Conservation (phyloP, 2,888 invertebrate species). For the Hybos culiciformis region DNA sequence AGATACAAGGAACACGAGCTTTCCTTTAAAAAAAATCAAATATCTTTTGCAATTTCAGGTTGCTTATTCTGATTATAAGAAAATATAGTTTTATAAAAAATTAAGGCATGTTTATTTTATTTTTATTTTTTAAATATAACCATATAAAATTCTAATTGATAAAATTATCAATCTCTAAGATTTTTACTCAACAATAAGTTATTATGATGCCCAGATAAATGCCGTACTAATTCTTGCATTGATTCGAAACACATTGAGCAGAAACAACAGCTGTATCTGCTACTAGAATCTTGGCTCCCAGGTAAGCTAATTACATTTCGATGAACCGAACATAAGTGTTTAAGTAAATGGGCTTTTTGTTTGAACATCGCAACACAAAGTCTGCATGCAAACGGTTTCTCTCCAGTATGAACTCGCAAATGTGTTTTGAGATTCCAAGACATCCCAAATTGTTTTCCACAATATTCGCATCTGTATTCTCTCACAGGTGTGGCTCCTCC, state of each 20-base stretch:
- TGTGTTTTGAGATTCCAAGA: conserved; percentile 87
- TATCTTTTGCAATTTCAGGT: no score
- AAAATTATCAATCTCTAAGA: conserved; percentile 52
- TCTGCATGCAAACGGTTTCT: conserved; percentile 79
- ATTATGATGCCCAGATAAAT: conserved; percentile 78
- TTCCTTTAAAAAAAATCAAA: no score
- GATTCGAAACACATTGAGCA: conserved; percentile 76
- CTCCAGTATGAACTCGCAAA: conserved; percentile 74
- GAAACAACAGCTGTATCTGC: conserved; percentile 75
- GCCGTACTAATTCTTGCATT: conserved; percentile 71
- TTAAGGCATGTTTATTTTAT: no score
- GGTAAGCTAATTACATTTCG: conserved; percentile 63
- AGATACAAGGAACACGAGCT: no score
- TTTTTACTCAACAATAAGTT: conserved; percentile 77
- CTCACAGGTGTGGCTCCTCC: conserved; percentile 41
- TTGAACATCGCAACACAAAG: conserved; percentile 85
- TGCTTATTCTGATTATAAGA: no score
- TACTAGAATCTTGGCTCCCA: conserved; percentile 56
- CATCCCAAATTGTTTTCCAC: conserved; percentile 85
- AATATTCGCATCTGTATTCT: conserved; percentile 78
- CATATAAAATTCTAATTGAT: no score
- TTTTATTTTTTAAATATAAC: no score
- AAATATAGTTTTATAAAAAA: no score
- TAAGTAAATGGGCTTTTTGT: conserved; percentile 75
- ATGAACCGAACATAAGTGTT: conserved; percentile 80